Base-by-base conservation (phyloP, 2,888 invertebrate species). In the Melitaea athalia region DNA sequence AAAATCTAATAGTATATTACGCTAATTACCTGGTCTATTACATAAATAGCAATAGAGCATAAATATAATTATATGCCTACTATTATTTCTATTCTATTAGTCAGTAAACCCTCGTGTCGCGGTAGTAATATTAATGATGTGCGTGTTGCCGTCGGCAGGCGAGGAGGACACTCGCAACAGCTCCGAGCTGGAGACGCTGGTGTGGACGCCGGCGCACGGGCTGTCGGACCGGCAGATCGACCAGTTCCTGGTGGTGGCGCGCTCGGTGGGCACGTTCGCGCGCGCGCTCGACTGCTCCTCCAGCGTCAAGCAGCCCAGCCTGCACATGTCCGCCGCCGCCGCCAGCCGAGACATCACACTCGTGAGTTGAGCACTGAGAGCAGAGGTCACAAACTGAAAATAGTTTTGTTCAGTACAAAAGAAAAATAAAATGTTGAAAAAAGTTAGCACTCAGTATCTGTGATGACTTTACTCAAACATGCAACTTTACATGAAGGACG, bases 261-360 rank as follows among this genome's bases (percentile, higher is more conserved):
- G 97, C 81, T 99, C 99, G 61, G 98, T 99, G 77, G 99, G 99
- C 77, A 99, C 99, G 75, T 99, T 99, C 94, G 98, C 99, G 74
- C 95, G 99, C 78, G 99, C 99, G 71, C 95, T 99, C 76, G 99
- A 99, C 93, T 99, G 99, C 91, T 98, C 98, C 78, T 98, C 98
- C 89, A 98, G 99, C 78, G 98, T 99, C 60, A 98, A 99, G 88
- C 99, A 99, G 86, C 99, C 99, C 71, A 98, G 98, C 81, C 94
- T 99, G 79, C 99, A 99, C 92, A 99, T 99, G 98, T 99, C 99
- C 82, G 99, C 99, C 73, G 99, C 99, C 67, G 99, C 99, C 73
- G 99, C 99, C 74, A 98, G 98, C 82, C 95, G 99, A 79, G 99
- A 99, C 93, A 98, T 99, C 80, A 99, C 99, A 75, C 94, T 99